phyloP scores from a whole-genome alignment of 2,797 vertebrate species.

The Gallinago stenura region DNA sequence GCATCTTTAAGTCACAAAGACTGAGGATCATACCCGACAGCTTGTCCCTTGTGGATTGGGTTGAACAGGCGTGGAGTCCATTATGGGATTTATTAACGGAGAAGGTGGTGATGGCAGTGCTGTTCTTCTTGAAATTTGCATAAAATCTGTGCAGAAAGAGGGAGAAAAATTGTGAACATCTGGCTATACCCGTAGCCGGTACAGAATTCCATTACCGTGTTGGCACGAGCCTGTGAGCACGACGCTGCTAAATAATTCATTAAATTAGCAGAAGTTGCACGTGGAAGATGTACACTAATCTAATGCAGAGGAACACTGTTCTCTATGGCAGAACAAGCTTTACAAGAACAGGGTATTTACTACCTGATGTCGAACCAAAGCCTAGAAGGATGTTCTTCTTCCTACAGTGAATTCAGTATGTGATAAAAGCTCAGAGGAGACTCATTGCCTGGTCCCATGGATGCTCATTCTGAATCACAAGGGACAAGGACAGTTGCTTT shows the following conservation, averaged over 20 bases:
- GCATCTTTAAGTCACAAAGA: neutral
- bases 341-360: neutral
- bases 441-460: rapidly evolving
- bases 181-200: neutral
- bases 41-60: neutral
- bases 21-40: neutral
- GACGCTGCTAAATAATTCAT: constrained; percentile 68
- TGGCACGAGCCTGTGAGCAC: constrained; percentile 50
- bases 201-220: constrained; percentile 44
- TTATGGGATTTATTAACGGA: constrained; percentile 33
- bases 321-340: constrained; percentile 21
- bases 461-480: neutral
- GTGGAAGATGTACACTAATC: constrained; percentile 8
- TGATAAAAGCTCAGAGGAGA: neutral
- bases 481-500: neutral
- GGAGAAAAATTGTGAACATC: constrained; percentile 69
- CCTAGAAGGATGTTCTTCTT: neutral
- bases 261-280: constrained; percentile 59
- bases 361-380: neutral
- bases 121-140: constrained; percentile 46
- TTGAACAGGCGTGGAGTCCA: neutral
- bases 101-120: neutral
- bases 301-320: neutral
- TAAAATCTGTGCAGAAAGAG: constrained; percentile 59
- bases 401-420: neutral